A percentile compares a stretch with the other conserved stretches of the same genome.
These are phyloP conservation scores for Mythimna pallens DNA, from an alignment of 2,888 invertebrate species.

Conservation along the genomic window DNA sequence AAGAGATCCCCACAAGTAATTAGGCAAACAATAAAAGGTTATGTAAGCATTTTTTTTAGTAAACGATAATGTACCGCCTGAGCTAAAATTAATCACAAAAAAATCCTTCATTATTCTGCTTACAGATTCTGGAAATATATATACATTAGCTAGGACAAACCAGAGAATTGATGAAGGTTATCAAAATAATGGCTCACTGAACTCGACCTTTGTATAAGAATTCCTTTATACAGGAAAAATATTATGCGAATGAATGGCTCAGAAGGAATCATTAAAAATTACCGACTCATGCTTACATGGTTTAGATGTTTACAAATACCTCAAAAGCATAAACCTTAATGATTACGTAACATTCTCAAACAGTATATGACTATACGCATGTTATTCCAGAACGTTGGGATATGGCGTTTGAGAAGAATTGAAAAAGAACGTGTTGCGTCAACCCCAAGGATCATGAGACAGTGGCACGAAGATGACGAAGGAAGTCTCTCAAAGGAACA, in stretches of 20 bases:
- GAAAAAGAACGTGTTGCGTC: background rate
- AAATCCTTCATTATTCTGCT: background rate
- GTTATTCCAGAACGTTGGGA: too few species aligned
- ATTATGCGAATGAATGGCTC: too few species aligned
- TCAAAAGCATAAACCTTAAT: background rate
- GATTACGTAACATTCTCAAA: conserved; percentile 5
- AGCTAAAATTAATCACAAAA: background rate
- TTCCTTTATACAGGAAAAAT: background rate
- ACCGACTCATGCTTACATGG: background rate
- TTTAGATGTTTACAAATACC: background rate
- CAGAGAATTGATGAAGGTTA: background rate
- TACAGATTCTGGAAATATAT: background rate
- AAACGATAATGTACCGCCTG: background rate
- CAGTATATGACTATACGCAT: background rate
- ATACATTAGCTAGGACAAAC: background rate
- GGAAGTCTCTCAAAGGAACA: background rate
- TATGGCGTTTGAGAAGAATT: background rate
- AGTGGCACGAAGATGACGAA: background rate
- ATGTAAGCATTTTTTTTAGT: background rate
- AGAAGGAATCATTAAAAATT: background rate
- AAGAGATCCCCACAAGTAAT: too few species aligned
- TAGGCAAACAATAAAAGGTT: too few species aligned
- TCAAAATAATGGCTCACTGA: background rate
- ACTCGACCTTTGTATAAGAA: background rate
- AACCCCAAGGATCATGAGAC: background rate